Conservation (phyloP, 1,140 invertebrate species). For the Mactra quadrangularis region DNA sequence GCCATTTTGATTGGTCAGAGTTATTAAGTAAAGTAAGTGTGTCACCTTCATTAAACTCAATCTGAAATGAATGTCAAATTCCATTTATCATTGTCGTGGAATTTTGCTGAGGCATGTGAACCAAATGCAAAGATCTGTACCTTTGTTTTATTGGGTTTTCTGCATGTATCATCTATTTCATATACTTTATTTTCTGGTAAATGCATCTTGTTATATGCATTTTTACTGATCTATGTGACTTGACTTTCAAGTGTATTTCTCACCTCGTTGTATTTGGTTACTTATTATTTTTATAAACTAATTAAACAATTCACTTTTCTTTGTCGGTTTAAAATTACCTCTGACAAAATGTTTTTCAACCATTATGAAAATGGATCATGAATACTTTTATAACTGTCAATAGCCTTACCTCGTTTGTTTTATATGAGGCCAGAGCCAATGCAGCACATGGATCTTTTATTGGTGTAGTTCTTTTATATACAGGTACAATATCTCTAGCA, state of each 20-base stretch:
- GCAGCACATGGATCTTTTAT: constrained; percentile 69
- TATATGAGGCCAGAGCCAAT: constrained; percentile 73
- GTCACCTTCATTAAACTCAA: constrained; percentile 78
- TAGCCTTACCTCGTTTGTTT: constrained; percentile 73
- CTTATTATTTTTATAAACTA: too few relatives aligned
- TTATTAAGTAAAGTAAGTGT: constrained; percentile 78
- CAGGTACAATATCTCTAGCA: constrained; percentile 75
- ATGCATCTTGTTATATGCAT: too few relatives aligned
- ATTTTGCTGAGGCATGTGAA: background rate
- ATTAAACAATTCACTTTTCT: too few relatives aligned
- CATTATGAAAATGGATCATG: too few relatives aligned
- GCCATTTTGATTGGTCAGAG: constrained; percentile 74
- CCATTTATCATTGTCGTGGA: background rate
- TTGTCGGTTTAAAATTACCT: too few relatives aligned
- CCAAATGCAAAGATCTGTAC: background rate
- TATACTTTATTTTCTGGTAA: background rate
- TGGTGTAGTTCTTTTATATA: constrained; percentile 67
- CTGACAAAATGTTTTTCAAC: too few relatives aligned
- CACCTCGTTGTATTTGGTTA: too few relatives aligned
- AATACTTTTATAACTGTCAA: too few relatives aligned
- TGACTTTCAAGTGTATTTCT: too few relatives aligned
- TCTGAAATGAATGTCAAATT: constrained; percentile 68
- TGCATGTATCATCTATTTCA: background rate
- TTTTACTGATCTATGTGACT: too few relatives aligned
- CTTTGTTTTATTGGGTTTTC: too few relatives aligned